Percentiles rank a stretch among this genome's conserved stretches.
Evolutionary conservation across 2,113 vertebrate species (phyloP).

Genomic region (Collichthys lucidus): DNA sequence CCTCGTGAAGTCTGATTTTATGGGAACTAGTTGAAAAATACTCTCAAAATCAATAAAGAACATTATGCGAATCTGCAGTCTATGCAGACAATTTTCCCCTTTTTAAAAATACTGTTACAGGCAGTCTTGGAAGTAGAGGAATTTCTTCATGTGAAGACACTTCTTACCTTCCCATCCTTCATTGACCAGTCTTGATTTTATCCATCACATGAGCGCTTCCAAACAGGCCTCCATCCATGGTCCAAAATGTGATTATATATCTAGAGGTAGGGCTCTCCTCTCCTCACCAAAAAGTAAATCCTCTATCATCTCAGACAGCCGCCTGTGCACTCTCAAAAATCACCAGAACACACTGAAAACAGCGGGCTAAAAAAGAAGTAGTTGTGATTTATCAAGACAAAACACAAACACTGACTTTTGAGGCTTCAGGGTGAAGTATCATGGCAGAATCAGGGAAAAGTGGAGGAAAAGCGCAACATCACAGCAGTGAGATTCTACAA

Average conservation of each 20-base stretch:
- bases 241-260: constrained; percentile 55
- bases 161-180: constrained; percentile 77
- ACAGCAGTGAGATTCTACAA: constrained; percentile 82
- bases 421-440: constrained; percentile 49
- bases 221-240: constrained; percentile 58
- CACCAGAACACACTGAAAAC: constrained; percentile 31
- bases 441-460: constrained; percentile 66
- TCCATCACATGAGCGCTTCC: constrained; percentile 59
- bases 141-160: neutral
- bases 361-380: constrained; percentile 24
- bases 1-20: neutral
- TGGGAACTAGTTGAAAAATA: neutral
- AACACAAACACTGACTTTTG: constrained; percentile 55
- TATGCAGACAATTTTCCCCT: neutral
- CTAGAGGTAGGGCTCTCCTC: constrained; percentile 57
- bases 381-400: constrained; percentile 36
- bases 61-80: neutral
- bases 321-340: constrained; percentile 50
- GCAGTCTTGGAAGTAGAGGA: neutral
- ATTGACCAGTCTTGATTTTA: constrained; percentile 57
- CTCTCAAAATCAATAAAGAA: neutral
- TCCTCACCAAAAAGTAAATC: constrained; percentile 59
- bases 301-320: constrained; percentile 73
- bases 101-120: neutral
- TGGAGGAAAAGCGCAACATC: constrained; percentile 73